These are phyloP conservation scores for Onthophagus sagittarius DNA, from an alignment of 2,888 invertebrate species.

Conservation along the genomic window DNA sequence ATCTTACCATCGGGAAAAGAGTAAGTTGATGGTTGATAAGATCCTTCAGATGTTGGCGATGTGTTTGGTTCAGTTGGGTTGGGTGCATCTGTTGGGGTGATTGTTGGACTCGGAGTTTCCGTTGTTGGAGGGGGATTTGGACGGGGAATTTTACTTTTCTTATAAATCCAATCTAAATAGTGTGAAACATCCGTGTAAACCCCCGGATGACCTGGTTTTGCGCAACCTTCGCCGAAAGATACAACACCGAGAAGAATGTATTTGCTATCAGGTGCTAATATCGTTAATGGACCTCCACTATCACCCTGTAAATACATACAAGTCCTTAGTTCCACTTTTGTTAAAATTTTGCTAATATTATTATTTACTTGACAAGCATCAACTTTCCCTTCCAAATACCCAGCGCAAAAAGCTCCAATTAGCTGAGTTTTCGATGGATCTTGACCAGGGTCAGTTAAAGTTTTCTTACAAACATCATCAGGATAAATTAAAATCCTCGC, in stretches of 20 bases:
- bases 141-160: constrained; percentile 27
- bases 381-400: constrained; percentile 52
- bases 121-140: background rate
- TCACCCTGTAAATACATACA: constrained; percentile 12
- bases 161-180: constrained; percentile 55
- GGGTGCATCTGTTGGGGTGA: background rate
- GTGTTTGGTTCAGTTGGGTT: background rate
- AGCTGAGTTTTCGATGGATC: constrained; percentile 31
- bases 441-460: constrained; percentile 38
- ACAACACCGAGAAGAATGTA: constrained; percentile 56
- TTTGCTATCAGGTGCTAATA: constrained; percentile 53
- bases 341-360: no score
- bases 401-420: constrained; percentile 54
- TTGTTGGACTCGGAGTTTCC: background rate
- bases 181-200: constrained; percentile 60
- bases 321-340: no score
- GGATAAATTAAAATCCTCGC: constrained; percentile 42
- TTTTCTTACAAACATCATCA: constrained; percentile 37
- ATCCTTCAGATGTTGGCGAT: background rate
- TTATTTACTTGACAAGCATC: constrained; percentile 60
- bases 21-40: background rate
- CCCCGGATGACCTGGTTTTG: constrained; percentile 54
- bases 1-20: background rate
- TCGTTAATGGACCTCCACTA: constrained; percentile 58
- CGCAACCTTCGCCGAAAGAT: constrained; percentile 65